Base-by-base conservation (phyloP, 2,888 invertebrate species). In the Nomada ruficornis region DNA sequence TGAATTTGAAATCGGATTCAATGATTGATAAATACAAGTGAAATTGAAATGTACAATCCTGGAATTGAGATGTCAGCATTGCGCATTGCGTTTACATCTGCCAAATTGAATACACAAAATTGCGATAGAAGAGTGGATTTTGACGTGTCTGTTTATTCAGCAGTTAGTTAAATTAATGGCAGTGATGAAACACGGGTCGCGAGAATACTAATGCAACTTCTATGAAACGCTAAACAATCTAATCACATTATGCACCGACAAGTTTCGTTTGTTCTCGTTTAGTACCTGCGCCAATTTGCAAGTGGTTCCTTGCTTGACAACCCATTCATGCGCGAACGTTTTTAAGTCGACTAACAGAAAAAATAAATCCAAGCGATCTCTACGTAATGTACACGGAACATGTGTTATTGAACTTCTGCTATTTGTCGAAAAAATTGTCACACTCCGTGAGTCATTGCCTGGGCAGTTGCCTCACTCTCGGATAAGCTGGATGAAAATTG, bases 361-460 rank as follows among this genome's bases (percentile, higher is more conserved):
- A 55, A 15, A 36, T 11, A 44, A 44, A 44, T 47, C 13, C 26
- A 11, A 29, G 4, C 55, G 18, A 42, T 9, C 11, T 5, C 20
- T 7, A 13, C 36, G 20, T 52, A 23, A 65, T n/a, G 0, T 52
- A 18, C 42, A 15, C 2, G 9, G 5, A 15, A 15, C 18, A 23
- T 44, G n/a, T 44, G 55, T 18, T 69, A 44, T 44, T 57, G 68
- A 69, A 69, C 68, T 44, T 11, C 23, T 0, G 44, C 23, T 57
- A 57, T 69, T 69, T 44, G 18, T 55, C 18, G 2, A 55, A 69
- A 44, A 69, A 69, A 44, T 42, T 68, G 54, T 69, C 68, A 42
- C 26, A 15, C 10, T 44, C 9, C 3, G 4, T 11, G 65, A 59
- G 18, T 59, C 44, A 59, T 52, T 52, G 29, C 13, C 29, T 4